Base-by-base conservation (phyloP, 2,888 invertebrate species). In the Sphaerophoria rueppellii region DNA sequence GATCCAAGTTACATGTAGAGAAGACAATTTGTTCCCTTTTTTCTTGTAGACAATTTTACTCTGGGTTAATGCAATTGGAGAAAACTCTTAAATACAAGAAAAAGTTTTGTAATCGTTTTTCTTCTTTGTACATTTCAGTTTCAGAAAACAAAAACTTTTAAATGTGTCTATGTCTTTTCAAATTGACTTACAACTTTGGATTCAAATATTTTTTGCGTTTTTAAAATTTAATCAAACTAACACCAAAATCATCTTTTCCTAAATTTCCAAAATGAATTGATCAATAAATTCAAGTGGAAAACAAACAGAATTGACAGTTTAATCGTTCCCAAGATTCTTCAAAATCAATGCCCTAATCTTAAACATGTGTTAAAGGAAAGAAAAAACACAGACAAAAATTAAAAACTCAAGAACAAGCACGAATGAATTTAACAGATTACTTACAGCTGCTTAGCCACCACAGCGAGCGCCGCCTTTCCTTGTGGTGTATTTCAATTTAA, bases 251-350 rank as follows among this genome's bases (percentile, higher is more conserved):
- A 9, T 40, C 40, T 40, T 40, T 40, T 40, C 6, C 40, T 2
- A 40, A 40, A 6, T 7, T 40, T 9, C 6, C 4, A 35, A 14
- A 57, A 14, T 37, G 16, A 24, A 32, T 34, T 34, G 46, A 46
- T 14, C 32, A 2, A 61, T 32, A 4, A 0, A 46, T 46, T 46
- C 46, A 46, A 61, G 46, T 61, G n/a, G 46, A 46, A 61, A 32
- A 43, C 7, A 4, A 57, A 52, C 35, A 71, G 37, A 79, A 24
- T 63, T 83, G 83, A 80, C 75, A 80, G 50, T 16, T 71, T 69
- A 69, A 80, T 83, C 69, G 9, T 24, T 43, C 55, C 52, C 72
- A 75, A 80, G 75, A 37, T 55, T 72, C 61, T 75, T 83, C 37
- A 54, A 37, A 34, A n/a, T 46, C 52, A 46, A 61, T 40, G 37